A percentile compares a stretch with the other conserved stretches of the same genome.
Conservation (phyloP, 2,797 vertebrate species). For the Sebastes diploproa region DNA sequence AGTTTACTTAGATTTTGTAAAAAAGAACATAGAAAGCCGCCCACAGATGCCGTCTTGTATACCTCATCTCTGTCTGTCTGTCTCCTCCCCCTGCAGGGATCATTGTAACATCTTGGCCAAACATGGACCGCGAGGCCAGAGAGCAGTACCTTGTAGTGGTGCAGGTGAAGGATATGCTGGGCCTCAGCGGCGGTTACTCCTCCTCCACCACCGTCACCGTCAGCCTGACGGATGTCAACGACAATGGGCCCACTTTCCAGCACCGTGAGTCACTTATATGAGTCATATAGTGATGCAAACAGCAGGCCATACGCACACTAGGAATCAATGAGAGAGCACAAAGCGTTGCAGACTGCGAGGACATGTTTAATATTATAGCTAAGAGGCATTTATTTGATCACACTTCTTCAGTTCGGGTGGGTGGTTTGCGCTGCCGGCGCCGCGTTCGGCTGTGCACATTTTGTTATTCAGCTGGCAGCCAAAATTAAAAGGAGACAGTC, state of each 20-base stretch:
- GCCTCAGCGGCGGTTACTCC: conserved; percentile 86
- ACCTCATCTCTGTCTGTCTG: background rate
- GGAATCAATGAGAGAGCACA: conserved; percentile 46
- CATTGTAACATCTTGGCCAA: conserved; percentile 80
- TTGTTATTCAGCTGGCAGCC: conserved; percentile 37
- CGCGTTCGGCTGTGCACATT: conserved; percentile 6
- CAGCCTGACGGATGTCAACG: conserved; percentile 91
- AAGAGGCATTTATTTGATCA: conserved; percentile 62
- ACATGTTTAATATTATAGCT: conserved; percentile 61
- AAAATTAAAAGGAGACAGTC: conserved; percentile 62
- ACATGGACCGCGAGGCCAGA: conserved; percentile 92
- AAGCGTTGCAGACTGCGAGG: conserved; percentile 37
- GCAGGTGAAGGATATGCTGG: conserved; percentile 94
- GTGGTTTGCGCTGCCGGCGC: conserved; percentile 39
- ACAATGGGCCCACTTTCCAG: conserved; percentile 93
- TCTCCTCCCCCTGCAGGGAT: conserved; percentile 67
- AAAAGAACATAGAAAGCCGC: background rate
- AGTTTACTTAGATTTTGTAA: conserved; percentile 24
- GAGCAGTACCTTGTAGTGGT: conserved; percentile 90
- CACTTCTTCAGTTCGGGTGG: conserved; percentile 27
- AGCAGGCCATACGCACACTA: background rate
- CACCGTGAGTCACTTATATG: conserved; percentile 86
- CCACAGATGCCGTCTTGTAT: conserved; percentile 4
- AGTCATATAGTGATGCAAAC: conserved; percentile 36
- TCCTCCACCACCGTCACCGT: conserved; percentile 91